A percentile compares a stretch with the other conserved stretches of the same genome.
phyloP scores from a whole-genome alignment of 2,113 vertebrate species.

The Scatophagus argus region DNA sequence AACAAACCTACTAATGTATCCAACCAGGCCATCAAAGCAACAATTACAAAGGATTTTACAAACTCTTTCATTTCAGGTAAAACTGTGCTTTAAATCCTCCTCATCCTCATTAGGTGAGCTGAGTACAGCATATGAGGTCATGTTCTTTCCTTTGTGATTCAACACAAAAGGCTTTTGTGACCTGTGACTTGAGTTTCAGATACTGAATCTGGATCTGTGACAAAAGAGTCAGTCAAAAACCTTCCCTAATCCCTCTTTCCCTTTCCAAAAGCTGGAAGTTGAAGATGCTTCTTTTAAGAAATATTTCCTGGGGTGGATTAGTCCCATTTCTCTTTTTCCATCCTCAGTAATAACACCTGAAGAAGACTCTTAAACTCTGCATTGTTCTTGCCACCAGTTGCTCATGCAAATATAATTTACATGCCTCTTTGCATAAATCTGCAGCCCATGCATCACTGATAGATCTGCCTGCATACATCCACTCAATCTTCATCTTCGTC shows the following conservation, averaged over 20 bases:
- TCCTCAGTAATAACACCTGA: background rate
- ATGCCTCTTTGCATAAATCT: conserved; percentile 66
- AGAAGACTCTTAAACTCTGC: conserved; percentile 1
- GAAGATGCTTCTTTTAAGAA: background rate
- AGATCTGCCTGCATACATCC: conserved; percentile 39
- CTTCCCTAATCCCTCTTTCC: too few species aligned
- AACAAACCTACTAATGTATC: background rate
- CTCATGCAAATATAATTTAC: conserved; percentile 60
- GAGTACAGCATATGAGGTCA: background rate
- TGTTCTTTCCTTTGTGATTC: background rate
- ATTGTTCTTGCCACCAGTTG: conserved; percentile 43
- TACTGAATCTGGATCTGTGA: background rate
- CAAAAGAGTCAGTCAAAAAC: background rate
- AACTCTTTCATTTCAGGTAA: background rate
- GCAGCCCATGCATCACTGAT: conserved; percentile 37
- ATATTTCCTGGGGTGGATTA: background rate
- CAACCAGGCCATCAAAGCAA: background rate
- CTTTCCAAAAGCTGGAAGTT: background rate
- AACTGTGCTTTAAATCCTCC: background rate
- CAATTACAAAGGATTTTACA: background rate
- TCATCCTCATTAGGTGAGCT: background rate
- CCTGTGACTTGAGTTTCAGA: background rate
- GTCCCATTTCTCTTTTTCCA: background rate
- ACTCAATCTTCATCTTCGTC: conserved; percentile 15
- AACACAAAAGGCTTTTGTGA: background rate